Percentiles rank a stretch among this genome's conserved stretches.
These are phyloP conservation scores for Drosophila birchii DNA, from an alignment of 2,888 invertebrate genomes.

Conservation along the genomic window DNA sequence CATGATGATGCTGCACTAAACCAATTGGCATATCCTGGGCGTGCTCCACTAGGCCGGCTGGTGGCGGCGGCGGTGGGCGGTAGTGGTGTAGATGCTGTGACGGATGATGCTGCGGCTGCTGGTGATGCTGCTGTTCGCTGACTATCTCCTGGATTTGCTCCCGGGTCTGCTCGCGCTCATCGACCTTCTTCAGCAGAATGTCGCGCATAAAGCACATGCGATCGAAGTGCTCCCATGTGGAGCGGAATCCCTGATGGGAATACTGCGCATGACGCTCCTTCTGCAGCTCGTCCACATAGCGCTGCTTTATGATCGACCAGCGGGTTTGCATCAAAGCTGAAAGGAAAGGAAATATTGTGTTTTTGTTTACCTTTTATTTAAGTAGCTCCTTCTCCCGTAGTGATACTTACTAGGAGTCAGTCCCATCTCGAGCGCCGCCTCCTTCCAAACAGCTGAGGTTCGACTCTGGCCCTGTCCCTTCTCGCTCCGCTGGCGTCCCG, in stretches of 20 bases:
- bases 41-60: conserved; percentile 61
- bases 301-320: conserved; percentile 82
- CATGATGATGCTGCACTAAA: conserved; percentile 69
- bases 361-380: background rate
- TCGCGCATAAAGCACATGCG: conserved; percentile 83
- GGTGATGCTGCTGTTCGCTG: conserved; percentile 81
- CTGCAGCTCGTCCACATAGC: conserved; percentile 81
- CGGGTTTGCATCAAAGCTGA: conserved; percentile 82
- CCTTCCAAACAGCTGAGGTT: conserved; percentile 82
- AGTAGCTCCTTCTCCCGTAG: no score
- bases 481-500: conserved; percentile 76
- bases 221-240: conserved; percentile 83
- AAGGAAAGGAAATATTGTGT: background rate
- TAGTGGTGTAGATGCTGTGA: conserved; percentile 65
- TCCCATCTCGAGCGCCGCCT: conserved; percentile 80
- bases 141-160: conserved; percentile 83
- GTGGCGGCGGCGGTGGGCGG: conserved; percentile 47
- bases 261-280: conserved; percentile 81
- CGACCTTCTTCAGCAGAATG: conserved; percentile 79
- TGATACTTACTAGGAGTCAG: conserved; percentile 78
- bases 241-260: conserved; percentile 76
- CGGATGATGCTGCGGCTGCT: conserved; percentile 61
- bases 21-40: conserved; percentile 77
- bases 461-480: conserved; percentile 82
- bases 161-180: conserved; percentile 82